Evolutionary conservation across 2,888 invertebrate genomes (phyloP).

Genomic region (Clistopyga incitator): DNA sequence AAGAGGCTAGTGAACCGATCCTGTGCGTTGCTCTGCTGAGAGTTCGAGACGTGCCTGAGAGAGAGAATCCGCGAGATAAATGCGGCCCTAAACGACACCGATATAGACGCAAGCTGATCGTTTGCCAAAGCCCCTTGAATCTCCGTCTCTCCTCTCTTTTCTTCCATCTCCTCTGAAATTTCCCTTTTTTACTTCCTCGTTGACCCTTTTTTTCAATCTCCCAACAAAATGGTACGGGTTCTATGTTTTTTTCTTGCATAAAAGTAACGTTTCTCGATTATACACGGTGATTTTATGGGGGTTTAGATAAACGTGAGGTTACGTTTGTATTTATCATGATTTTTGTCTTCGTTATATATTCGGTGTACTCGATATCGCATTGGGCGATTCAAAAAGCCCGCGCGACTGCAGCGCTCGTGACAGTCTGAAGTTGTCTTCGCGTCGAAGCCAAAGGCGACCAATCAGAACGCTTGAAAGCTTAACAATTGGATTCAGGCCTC

Average conservation of each 20-base stretch:
- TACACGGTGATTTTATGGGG: background rate
- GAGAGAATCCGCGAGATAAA: constrained; percentile 77
- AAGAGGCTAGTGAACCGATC: constrained; percentile 83
- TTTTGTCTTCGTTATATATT: too few species aligned
- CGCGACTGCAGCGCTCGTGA: too few species aligned
- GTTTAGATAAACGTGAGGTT: background rate
- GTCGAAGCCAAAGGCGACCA: too few species aligned
- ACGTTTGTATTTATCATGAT: too few species aligned
- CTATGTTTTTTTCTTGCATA: background rate
- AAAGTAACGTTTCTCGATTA: background rate
- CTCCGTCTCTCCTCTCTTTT: constrained; percentile 63
- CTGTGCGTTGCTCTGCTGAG: constrained; percentile 69
- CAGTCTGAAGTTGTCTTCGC: too few species aligned
- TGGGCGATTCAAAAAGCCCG: too few species aligned
- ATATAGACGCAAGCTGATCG: constrained; percentile 82
- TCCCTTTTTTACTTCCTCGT: constrained; percentile 55
- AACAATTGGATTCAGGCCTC: too few species aligned
- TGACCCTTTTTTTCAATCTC: background rate
- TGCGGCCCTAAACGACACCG: constrained; percentile 83
- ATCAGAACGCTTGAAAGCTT: too few species aligned
- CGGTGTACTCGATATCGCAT: too few species aligned
- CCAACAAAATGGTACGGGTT: background rate
- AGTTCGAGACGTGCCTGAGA: constrained; percentile 22
- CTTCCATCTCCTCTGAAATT: background rate
- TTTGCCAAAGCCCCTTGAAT: constrained; percentile 79